Evolutionary conservation across 2,888 invertebrate species (phyloP), one percentile per base, ranked within the genome.

Genomic region (Koerneria pararmatus): DNA sequence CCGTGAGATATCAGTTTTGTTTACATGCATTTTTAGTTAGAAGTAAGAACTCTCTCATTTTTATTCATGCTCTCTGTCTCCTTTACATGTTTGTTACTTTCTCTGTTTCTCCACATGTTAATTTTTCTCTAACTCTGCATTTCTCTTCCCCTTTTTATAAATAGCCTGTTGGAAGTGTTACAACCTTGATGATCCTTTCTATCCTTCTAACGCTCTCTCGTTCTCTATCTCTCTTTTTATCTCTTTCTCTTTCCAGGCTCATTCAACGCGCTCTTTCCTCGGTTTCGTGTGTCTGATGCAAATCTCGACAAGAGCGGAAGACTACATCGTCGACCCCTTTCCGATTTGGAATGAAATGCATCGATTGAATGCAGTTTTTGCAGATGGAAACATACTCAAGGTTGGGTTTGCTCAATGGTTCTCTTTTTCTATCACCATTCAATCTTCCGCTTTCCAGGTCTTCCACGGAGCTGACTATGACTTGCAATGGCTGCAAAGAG

Each of bases 281-380:
- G 98, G 97, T 0, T 89, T 97, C 65, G 93, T 95, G 0, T 98
- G 97, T 84, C 87, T 98, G 1, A 89, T 98, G 85, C 97, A 98
- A 86, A 91, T 98, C 76, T 92, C 95, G 0, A 87, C 95, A 0
- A 83, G 87, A 60, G 86, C 87, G 22, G 86, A 86, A 1, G 97
- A 98, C 85, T 98, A 91, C 83, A 87, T 98, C 1, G 87, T 98
- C 19, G 98, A 98, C 83, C 89, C 94, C 0, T 85, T 98, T 4
- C 87, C 88, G 0, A 85, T 95, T n/a, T 87, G 97, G 64, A 89
- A 90, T 59, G 89, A 93, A 51, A 85, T 98, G 67, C 88, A 90
- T 75, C 83, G 89, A 59, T 86, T 98, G 0, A 98, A 98, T 84
- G 89, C 91, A 78, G 88, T 91, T 29, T 94, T 97, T 80, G 92